phyloP scores from a whole-genome alignment of 2,113 vertebrate species.

The Pollimyrus isidori region DNA sequence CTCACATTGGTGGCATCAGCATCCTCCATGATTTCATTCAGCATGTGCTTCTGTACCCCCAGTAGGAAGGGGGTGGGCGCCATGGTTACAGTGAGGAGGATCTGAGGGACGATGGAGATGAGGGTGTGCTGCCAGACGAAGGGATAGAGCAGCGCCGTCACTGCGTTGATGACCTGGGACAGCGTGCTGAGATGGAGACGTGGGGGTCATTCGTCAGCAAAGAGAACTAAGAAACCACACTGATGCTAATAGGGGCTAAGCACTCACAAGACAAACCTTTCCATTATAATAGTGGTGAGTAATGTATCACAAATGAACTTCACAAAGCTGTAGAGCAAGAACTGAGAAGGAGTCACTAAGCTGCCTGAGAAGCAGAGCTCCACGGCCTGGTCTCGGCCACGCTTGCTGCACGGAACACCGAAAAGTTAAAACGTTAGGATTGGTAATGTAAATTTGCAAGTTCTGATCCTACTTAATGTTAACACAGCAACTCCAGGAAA shows the following conservation, averaged over 20 bases:
- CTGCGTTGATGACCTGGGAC: constrained; percentile 73
- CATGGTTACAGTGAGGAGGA: constrained; percentile 68
- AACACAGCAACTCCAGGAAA: background rate
- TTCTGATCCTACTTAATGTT: background rate
- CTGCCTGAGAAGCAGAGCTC: background rate
- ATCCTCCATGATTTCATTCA: constrained; percentile 39
- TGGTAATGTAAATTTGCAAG: background rate
- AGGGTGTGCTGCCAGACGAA: constrained; percentile 82
- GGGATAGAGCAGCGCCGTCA: constrained; percentile 73
- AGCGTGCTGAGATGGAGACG: constrained; percentile 53
- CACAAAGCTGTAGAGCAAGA: background rate
- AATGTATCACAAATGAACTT: background rate
- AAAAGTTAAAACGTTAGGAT: background rate
- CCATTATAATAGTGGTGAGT: background rate
- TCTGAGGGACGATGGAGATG: constrained; percentile 73
- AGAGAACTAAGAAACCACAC: background rate
- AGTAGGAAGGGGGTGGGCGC: constrained; percentile 78
- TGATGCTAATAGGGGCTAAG: background rate
- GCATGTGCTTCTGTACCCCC: constrained; percentile 66
- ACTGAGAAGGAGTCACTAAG: background rate
- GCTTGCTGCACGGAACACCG: background rate
- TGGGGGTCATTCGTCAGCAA: background rate
- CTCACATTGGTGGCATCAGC: constrained; percentile 54
- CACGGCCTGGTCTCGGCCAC: background rate
- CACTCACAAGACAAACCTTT: background rate